Conservation (phyloP, 2,113 vertebrate species). For the Cyphomyrus plagiostoma region DNA sequence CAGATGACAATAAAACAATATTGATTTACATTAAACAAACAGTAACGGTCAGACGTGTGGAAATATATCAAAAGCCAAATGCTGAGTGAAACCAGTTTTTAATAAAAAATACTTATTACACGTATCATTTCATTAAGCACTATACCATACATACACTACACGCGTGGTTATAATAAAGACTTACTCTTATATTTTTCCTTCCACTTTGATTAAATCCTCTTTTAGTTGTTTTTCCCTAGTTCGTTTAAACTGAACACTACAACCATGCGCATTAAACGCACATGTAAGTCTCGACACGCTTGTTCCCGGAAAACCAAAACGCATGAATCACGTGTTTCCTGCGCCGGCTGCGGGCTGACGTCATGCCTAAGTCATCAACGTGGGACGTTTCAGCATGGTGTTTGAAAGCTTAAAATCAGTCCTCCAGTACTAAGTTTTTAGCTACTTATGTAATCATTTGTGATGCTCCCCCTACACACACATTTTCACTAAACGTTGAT, state of each 20-base stretch:
- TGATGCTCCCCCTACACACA: background rate
- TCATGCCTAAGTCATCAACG: background rate
- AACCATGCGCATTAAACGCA: constrained; percentile 6
- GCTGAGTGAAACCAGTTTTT: background rate
- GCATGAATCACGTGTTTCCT: constrained; percentile 26
- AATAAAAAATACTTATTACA: background rate
- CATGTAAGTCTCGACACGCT: constrained; percentile 33
- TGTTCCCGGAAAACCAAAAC: constrained; percentile 19
- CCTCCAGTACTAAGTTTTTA: background rate
- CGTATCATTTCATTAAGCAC: background rate
- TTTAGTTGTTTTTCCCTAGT: background rate
- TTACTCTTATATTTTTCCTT: background rate
- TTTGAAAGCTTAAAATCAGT: background rate
- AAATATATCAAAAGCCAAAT: background rate
- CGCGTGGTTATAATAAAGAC: background rate
- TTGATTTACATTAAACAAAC: background rate
- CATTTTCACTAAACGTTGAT: background rate
- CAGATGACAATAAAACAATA: background rate
- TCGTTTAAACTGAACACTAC: background rate
- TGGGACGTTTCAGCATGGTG: background rate
- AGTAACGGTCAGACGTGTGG: background rate
- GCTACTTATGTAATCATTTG: background rate
- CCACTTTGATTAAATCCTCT: background rate
- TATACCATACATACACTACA: background rate
- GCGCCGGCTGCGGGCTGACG: constrained; percentile 4